Conservation (phyloP, 2,113 vertebrate genomes). For the Cynoglossus semilaevis region DNA sequence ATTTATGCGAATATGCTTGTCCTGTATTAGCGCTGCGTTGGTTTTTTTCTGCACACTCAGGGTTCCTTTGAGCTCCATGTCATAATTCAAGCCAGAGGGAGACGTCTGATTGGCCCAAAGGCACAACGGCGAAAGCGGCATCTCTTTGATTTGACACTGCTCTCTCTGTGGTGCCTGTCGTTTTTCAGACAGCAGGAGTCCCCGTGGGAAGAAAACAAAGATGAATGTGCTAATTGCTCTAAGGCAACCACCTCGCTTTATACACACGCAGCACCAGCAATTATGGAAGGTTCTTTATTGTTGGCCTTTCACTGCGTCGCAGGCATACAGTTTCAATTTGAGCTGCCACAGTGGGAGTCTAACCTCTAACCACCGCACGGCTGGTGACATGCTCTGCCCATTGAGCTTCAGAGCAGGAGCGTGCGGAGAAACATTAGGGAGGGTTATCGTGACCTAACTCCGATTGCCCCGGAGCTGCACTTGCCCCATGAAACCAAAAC, state of each 20-base stretch:
- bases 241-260: conserved; percentile 52
- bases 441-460: conserved; percentile 36
- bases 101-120: conserved; percentile 51
- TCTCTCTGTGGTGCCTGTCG: conserved; percentile 36
- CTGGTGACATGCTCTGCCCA: conserved; percentile 50
- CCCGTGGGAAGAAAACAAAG: conserved; percentile 5
- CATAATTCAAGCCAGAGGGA: conserved; percentile 70
- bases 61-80: conserved; percentile 51
- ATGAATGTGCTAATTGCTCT: conserved; percentile 45
- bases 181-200: conserved; percentile 37
- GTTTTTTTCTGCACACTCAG: conserved; percentile 49
- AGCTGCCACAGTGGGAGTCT: conserved; percentile 47
- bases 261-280: conserved; percentile 49
- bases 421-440: conserved; percentile 52
- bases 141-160: conserved; percentile 52
- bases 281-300: conserved; percentile 54
- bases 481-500: conserved; percentile 39
- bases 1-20: conserved; percentile 69
- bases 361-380: conserved; percentile 45
- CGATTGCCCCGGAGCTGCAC: conserved; percentile 38
- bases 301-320: conserved; percentile 16
- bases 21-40: conserved; percentile 27
- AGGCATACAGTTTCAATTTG: conserved; percentile 59
- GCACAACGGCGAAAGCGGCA: conserved; percentile 37
- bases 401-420: conserved; percentile 52